Conservation (phyloP, 2,888 invertebrate genomes). For the Drosophila vallismaia region DNA sequence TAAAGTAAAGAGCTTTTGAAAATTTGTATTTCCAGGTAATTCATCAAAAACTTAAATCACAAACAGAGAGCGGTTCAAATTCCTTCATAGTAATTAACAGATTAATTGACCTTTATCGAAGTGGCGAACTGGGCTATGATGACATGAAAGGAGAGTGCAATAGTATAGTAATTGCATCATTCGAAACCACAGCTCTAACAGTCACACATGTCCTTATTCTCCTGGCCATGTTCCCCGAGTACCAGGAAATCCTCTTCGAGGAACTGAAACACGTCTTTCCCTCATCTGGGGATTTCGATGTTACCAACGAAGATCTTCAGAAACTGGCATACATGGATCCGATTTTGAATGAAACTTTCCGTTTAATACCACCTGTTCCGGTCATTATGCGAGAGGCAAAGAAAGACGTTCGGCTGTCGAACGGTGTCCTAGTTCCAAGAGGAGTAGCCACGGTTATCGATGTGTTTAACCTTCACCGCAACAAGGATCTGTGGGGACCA, state of each 20-base stretch:
- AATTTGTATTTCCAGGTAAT: constrained; percentile 44
- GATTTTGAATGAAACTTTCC: constrained; percentile 77
- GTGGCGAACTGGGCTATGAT: constrained; percentile 57
- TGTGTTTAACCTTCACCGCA: constrained; percentile 78
- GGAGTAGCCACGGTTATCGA: constrained; percentile 68
- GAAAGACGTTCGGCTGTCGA: constrained; percentile 65
- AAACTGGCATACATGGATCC: constrained; percentile 77
- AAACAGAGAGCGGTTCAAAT: not conserved
- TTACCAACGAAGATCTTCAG: constrained; percentile 66
- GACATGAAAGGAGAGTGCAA: constrained; percentile 71
- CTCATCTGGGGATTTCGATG: constrained; percentile 53
- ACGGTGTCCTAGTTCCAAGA: constrained; percentile 69
- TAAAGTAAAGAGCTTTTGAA: rapidly evolving
- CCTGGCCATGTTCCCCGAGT: constrained; percentile 75
- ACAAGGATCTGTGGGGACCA: constrained; percentile 76
- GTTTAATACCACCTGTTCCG: constrained; percentile 77
- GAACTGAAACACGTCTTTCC: constrained; percentile 67
- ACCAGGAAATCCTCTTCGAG: constrained; percentile 69
- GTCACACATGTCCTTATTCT: constrained; percentile 52
- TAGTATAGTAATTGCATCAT: constrained; percentile 72
- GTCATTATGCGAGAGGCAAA: constrained; percentile 57
- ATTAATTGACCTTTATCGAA: constrained; percentile 58
- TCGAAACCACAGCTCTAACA: constrained; percentile 76
- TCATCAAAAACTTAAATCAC: constrained; percentile 38
- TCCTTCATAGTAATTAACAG: constrained; percentile 55